These are phyloP conservation scores for Glareola pratincola DNA, from an alignment of 2,113 vertebrate genomes.

Conservation along the genomic window DNA sequence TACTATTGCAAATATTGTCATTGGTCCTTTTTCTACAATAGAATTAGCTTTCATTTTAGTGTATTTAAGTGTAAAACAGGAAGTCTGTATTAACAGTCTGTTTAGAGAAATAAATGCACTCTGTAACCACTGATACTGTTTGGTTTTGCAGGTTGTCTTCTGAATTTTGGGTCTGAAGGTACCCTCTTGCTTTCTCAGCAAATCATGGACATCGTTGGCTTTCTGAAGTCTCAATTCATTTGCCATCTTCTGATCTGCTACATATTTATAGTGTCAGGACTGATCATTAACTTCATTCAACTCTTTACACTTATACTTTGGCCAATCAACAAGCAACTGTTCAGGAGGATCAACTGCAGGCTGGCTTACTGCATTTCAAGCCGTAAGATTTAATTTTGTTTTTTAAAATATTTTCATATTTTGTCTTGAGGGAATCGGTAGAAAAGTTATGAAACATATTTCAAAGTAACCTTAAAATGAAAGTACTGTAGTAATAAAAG, in stretches of 20 bases:
- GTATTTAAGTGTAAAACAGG: background rate
- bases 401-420: background rate
- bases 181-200: background rate
- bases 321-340: conserved; percentile 88
- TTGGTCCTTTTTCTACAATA: background rate
- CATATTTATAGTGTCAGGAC: conserved; percentile 90
- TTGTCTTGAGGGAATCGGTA: background rate
- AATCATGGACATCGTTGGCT: conserved; percentile 83
- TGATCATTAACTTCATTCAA: conserved; percentile 90
- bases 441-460: background rate
- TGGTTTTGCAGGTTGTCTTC: conserved; percentile 63
- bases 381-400: conserved; percentile 79
- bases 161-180: conserved; percentile 32
- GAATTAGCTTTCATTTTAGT: background rate
- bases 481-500: background rate
- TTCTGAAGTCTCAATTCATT: conserved; percentile 92
- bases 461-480: background rate
- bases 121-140: background rate
- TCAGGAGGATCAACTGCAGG: conserved; percentile 89
- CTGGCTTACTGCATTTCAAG: conserved; percentile 90
- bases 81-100: background rate
- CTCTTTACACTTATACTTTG: conserved; percentile 87
- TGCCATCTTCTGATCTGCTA: conserved; percentile 91
- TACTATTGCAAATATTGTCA: background rate
- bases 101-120: background rate